Evolutionary conservation across 2,888 invertebrate genomes (phyloP), one percentile per base, ranked within the genome.

Genomic region (Conus canariensis): DNA sequence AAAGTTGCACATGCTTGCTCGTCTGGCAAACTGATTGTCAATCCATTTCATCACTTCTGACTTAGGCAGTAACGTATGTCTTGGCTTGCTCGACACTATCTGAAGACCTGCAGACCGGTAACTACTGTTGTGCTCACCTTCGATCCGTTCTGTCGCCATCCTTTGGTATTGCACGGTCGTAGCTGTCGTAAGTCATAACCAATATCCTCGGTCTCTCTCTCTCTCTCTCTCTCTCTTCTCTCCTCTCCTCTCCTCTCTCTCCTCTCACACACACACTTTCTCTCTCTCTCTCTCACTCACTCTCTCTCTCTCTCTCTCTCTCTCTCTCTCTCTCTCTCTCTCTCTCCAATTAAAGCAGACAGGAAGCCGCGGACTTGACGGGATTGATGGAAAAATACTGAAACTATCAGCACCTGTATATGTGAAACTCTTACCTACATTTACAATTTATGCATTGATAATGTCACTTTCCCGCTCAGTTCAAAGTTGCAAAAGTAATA

Each of bases 1-100:
- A 58, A 83, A 22, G 58, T 83, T 83, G 22, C 82, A 83, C 82
- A 83, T 83, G 82, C 22, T 82, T 83, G 56, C 56, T 22, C 12
- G 6, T 25, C 25, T 7, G 0, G 8, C 77, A 10, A 9, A 14
- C 25, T 58, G 14, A 19, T 58, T 58, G 82, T 58, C 3, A 25
- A 14, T 30, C 25, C 3, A 58, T 83, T 83, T 58, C 82, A 83
- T 83, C 82, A 83, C 58, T 58, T 7, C 30, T 80, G 16, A 64
- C 64, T 64, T 19, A 58, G 22, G 80, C 56, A 16, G 25, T 10
- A 19, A 83, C 19, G 9, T 83, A 83, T 83, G 82, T 83, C 82
- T 56, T 83, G 82, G 82, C 19, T 58, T 56, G 82, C 82, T 19
- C 56, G 58, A 56, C 7, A 8, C 82, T 22, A 56, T 56, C 19